Evolutionary conservation across 2,797 vertebrate species (phyloP).

Genomic region (Epinephelus coioides): DNA sequence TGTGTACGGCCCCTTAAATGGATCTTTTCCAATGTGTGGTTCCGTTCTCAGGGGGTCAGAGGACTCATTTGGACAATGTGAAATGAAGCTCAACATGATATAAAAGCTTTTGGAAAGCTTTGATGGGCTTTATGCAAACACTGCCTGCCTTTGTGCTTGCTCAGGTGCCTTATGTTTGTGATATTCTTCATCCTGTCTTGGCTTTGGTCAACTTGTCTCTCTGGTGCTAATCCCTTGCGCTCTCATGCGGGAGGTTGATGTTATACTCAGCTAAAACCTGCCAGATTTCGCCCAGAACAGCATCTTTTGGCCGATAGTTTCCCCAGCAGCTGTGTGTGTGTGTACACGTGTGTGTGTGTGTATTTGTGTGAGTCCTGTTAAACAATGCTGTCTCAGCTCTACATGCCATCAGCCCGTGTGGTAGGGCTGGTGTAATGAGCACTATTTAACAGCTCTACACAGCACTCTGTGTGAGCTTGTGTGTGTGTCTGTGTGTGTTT

Average conservation of each 20-base stretch:
- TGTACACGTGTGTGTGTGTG: not conserved
- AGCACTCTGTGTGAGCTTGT: slow-evolving; percentile 4
- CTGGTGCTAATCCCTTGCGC: slow-evolving; percentile 47
- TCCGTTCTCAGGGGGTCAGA: not conserved
- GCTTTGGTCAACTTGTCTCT: slow-evolving; percentile 50
- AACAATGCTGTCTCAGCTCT: slow-evolving; percentile 72
- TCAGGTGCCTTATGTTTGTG: slow-evolving; percentile 50
- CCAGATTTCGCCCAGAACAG: slow-evolving; percentile 51
- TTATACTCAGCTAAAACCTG: slow-evolving; percentile 60
- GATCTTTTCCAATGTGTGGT: not conserved
- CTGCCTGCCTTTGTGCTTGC: slow-evolving; percentile 32
- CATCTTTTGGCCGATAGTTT: slow-evolving; percentile 46
- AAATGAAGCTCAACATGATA: slow-evolving; percentile 23
- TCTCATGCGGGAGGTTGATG: slow-evolving; percentile 46
- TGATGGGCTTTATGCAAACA: slow-evolving; percentile 18
- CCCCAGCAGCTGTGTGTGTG: slow-evolving; percentile 14
- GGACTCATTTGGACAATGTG: slow-evolving; percentile 13
- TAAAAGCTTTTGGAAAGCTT: slow-evolving; percentile 22
- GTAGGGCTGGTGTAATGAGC: slow-evolving; percentile 65
- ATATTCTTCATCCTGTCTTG: slow-evolving; percentile 54
- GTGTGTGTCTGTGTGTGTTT: slow-evolving; percentile 22
- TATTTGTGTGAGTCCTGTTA: slow-evolving; percentile 14
- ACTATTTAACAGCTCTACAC: slow-evolving; percentile 63
- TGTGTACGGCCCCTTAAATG: not conserved
- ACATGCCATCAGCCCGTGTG: slow-evolving; percentile 36